Conservation (phyloP, 2,888 invertebrate species). For the Lycia hirtaria region DNA sequence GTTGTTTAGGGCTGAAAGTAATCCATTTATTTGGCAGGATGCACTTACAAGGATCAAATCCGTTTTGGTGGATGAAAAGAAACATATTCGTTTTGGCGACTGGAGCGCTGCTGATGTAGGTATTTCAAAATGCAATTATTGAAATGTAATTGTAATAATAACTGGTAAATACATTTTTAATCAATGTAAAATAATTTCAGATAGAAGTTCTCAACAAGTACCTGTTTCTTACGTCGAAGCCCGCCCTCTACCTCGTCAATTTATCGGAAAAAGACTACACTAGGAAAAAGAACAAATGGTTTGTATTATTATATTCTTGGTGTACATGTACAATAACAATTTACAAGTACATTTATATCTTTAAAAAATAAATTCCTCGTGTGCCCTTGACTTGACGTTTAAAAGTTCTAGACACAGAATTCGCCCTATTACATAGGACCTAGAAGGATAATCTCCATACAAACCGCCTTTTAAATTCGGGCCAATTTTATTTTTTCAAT, state of each 20-base stretch:
- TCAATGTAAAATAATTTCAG: slow-evolving; percentile 80
- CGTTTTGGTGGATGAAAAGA: slow-evolving; percentile 94
- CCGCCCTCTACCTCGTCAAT: slow-evolving; percentile 98
- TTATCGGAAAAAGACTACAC: slow-evolving; percentile 99
- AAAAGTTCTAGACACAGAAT: no score
- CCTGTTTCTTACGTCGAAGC: slow-evolving; percentile 98
- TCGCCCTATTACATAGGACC: no score
- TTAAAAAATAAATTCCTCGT: no score
- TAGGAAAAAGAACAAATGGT: slow-evolving; percentile 99
- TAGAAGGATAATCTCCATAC: no score
- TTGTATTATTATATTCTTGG: slow-evolving; percentile 55
- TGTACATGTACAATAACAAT: no score
- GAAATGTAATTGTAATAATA: neutral
- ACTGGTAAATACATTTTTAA: neutral
- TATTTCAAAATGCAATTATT: slow-evolving; percentile 36
- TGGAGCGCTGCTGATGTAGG: slow-evolving; percentile 97
- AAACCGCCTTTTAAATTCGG: no score
- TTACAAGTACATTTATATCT: no score
- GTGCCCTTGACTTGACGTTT: no score
- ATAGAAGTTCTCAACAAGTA: slow-evolving; percentile 98
- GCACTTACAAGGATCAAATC: slow-evolving; percentile 93
- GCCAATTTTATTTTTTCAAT: no score
- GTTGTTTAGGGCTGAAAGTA: neutral
- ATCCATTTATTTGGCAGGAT: slow-evolving; percentile 86
- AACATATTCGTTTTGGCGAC: slow-evolving; percentile 96